A percentile compares a stretch with the other conserved stretches of the same genome.
phyloP scores from a whole-genome alignment of 2,888 invertebrate species.

The Branchipolynoe longqiensis region DNA sequence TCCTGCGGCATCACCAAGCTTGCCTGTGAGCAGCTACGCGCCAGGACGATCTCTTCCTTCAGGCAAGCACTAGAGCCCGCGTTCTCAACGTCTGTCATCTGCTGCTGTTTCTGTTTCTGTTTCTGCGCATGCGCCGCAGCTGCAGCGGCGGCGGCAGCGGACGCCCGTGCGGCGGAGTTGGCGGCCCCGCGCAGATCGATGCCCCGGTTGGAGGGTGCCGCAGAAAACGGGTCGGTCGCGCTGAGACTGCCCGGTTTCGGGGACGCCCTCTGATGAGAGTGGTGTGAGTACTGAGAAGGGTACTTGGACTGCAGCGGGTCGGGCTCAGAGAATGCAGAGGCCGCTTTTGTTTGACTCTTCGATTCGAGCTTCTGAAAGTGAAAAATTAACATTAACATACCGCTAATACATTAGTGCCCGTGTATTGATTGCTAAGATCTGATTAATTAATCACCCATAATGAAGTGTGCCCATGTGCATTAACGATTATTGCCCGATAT shows the following conservation, averaged over 20 bases:
- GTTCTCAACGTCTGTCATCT: not conserved
- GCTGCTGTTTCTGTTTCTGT: not conserved
- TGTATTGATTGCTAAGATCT: too few species aligned
- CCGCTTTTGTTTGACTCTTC: slow-evolving; percentile 12
- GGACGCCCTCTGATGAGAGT: not conserved
- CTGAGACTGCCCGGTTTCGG: slow-evolving; percentile 5
- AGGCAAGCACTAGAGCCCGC: not conserved
- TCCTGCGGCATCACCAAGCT: not conserved
- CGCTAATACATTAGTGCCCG: too few species aligned
- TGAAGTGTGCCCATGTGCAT: too few species aligned
- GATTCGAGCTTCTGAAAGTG: slow-evolving; percentile 17
- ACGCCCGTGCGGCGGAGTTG: not conserved
- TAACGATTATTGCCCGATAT: too few species aligned
- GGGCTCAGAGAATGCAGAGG: slow-evolving; percentile 5
- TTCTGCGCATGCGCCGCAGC: not conserved
- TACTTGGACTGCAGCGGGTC: not conserved
- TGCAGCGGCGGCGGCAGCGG: not conserved
- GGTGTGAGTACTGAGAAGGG: not conserved
- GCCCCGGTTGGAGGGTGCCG: slow-evolving; percentile 10
- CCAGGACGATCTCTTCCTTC: slow-evolving; percentile 11
- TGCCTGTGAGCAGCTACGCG: slow-evolving; percentile 10
- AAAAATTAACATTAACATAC: too few species aligned
- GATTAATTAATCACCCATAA: too few species aligned
- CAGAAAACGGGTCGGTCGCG: slow-evolving; percentile 20
- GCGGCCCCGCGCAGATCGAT: not conserved